Conservation (phyloP, 2,113 vertebrate genomes). For the Salvelinus namaycush region DNA sequence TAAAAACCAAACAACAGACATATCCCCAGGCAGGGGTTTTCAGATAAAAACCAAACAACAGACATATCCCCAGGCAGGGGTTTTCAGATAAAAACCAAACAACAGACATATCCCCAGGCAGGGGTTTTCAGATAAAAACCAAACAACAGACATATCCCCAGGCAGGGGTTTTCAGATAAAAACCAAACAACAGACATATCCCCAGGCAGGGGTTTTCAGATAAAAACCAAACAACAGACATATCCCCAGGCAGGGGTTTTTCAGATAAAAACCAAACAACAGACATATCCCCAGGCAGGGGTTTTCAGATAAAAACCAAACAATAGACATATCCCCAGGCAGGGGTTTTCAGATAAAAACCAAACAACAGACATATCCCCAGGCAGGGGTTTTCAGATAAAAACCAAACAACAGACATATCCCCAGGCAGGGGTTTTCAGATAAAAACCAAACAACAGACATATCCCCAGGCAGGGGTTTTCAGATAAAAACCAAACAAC, state of each 20-base stretch:
- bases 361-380: constrained; percentile 67
- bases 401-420: constrained; percentile 61
- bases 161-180: constrained; percentile 46
- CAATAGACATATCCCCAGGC: constrained; percentile 69
- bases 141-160: constrained; percentile 68
- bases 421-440: constrained; percentile 52
- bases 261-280: constrained; percentile 52
- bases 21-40: constrained; percentile 55
- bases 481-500: constrained; percentile 52
- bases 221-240: constrained; percentile 58
- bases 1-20: constrained; percentile 58
- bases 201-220: constrained; percentile 50
- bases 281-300: constrained; percentile 62
- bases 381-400: constrained; percentile 48
- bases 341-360: constrained; percentile 21
- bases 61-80: constrained; percentile 60
- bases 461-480: constrained; percentile 55
- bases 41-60: constrained; percentile 53
- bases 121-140: constrained; percentile 15
- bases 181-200: constrained; percentile 62
- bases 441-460: constrained; percentile 57
- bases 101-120: constrained; percentile 69
- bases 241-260: constrained; percentile 55
- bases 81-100: constrained; percentile 44
- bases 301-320: constrained; percentile 42